Evolutionary conservation across 2,888 invertebrate genomes (phyloP).

Genomic region (Laspeyria flexula): DNA sequence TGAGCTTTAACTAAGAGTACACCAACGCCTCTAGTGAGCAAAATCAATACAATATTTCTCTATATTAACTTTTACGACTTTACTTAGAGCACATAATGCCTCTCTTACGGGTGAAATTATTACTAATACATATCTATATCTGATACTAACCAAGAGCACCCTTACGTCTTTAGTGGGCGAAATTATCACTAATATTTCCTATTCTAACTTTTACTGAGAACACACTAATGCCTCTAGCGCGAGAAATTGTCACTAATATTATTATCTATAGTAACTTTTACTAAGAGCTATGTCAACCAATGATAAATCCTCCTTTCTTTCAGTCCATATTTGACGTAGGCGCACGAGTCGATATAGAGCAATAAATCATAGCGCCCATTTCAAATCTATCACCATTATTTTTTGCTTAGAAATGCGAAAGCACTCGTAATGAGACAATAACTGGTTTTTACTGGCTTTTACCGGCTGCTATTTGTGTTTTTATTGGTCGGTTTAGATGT

Average conservation of each 20-base stretch:
- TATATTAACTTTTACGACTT: too few species aligned
- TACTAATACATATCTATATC: too few species aligned
- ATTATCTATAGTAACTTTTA: background rate
- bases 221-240: background rate
- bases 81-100: too few species aligned
- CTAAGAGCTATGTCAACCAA: background rate
- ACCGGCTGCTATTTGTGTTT: slow-evolving; percentile 12
- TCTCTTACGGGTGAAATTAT: too few species aligned
- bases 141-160: too few species aligned
- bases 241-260: background rate
- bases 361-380: slow-evolving; percentile 47
- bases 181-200: too few species aligned
- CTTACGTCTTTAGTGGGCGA: too few species aligned
- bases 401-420: slow-evolving; percentile 49
- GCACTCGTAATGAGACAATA: slow-evolving; percentile 41
- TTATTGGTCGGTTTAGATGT: slow-evolving; percentile 28
- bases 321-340: slow-evolving; percentile 5
- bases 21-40: too few species aligned
- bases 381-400: slow-evolving; percentile 46
- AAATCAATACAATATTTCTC: too few species aligned
- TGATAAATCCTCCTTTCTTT: background rate
- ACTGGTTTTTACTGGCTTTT: slow-evolving; percentile 40
- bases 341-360: slow-evolving; percentile 5
- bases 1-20: too few species aligned
- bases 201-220: background rate